phyloP scores from a whole-genome alignment of 2,888 invertebrate genomes.

The Unio delphinus region DNA sequence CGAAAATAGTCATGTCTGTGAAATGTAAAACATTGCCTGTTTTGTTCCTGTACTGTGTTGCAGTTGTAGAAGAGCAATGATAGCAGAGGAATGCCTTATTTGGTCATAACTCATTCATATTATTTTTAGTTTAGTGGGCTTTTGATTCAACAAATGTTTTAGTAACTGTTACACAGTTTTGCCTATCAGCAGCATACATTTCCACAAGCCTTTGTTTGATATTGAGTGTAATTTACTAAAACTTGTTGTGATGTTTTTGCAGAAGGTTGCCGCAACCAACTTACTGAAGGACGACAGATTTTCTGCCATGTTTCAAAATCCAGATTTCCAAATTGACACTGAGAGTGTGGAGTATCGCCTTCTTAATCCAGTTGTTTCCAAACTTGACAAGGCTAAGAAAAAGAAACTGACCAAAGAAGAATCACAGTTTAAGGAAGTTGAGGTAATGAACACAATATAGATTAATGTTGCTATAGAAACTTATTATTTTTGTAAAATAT shows the following conservation, averaged over 20 bases:
- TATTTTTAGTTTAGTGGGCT: too few species aligned
- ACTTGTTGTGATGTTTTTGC: neutral
- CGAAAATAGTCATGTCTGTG: too few species aligned
- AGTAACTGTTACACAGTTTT: too few species aligned
- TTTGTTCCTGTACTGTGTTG: too few species aligned
- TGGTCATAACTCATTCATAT: too few species aligned
- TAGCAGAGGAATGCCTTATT: too few species aligned
- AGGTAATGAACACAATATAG: conserved; percentile 20
- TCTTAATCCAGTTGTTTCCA: conserved; percentile 89
- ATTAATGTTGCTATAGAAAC: neutral
- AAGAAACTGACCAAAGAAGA: conserved; percentile 47
- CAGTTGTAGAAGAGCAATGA: too few species aligned
- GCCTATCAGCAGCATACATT: too few species aligned
- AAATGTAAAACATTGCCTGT: too few species aligned
- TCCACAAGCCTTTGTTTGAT: neutral
- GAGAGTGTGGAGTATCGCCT: conserved; percentile 87
- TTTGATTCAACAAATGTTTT: too few species aligned
- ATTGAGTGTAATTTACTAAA: neutral
- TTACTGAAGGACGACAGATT: conserved; percentile 91
- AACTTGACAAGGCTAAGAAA: conserved; percentile 78
- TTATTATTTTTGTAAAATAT: too few species aligned
- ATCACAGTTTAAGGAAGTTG: conserved; percentile 56
- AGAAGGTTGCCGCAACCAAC: conserved; percentile 7
- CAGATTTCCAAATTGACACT: conserved; percentile 92
- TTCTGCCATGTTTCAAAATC: conserved; percentile 90